Conservation (phyloP, 2,113 vertebrate genomes). For the Barbus barbus region DNA sequence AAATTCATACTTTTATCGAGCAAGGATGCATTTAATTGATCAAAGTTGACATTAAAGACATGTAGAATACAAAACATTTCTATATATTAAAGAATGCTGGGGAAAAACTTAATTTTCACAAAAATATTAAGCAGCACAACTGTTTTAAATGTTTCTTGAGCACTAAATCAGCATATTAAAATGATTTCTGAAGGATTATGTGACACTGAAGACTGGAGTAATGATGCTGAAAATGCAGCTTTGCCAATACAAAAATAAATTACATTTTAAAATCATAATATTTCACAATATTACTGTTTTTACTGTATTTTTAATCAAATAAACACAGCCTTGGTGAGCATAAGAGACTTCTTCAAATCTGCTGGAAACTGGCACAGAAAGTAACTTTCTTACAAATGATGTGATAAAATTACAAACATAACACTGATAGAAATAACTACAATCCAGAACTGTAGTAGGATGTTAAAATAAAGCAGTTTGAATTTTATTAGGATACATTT, state of each 20-base stretch:
- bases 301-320: neutral
- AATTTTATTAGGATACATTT: conserved; percentile 33
- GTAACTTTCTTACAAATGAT: neutral
- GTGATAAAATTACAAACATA: neutral
- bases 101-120: neutral
- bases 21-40: neutral
- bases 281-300: neutral
- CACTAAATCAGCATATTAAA: neutral
- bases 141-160: neutral
- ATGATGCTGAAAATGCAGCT: neutral
- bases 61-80: neutral
- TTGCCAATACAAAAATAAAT: neutral
- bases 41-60: neutral
- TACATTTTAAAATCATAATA: neutral
- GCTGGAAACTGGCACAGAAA: no score
- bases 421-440: neutral
- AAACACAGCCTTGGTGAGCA: neutral
- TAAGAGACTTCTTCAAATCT: no score
- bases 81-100: no score
- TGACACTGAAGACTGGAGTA: neutral
- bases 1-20: neutral
- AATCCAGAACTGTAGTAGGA: conserved; percentile 8
- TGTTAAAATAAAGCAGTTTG: no score
- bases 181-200: neutral
- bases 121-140: neutral